phyloP scores from a whole-genome alignment of 2,797 vertebrate species.

The Xyrichtys novacula region DNA sequence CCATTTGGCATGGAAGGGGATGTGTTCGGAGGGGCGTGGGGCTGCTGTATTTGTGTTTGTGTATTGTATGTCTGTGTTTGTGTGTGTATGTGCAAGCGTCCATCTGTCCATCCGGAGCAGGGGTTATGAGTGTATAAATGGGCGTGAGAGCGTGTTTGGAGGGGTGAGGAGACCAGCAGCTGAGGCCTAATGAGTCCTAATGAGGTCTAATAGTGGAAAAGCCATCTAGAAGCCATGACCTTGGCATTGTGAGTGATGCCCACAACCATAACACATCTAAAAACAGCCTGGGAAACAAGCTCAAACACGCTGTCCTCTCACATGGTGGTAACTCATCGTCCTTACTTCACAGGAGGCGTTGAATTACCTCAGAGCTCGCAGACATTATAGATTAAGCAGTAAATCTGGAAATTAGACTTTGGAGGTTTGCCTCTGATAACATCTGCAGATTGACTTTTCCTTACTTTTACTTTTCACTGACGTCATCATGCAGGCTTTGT shows the following conservation, averaged over 20 bases:
- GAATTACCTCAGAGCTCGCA: slow-evolving; percentile 68
- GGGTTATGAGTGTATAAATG: slow-evolving; percentile 54
- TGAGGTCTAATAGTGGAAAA: slow-evolving; percentile 88
- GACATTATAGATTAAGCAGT: slow-evolving; percentile 66
- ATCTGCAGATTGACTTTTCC: no score
- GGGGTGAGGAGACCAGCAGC: slow-evolving; percentile 82
- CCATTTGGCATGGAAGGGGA: slow-evolving; percentile 73
- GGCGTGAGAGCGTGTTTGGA: slow-evolving; percentile 66
- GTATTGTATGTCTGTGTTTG: slow-evolving; percentile 49
- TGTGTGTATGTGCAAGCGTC: slow-evolving; percentile 51
- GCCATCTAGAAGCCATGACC: slow-evolving; percentile 82
- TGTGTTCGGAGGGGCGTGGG: slow-evolving; percentile 35
- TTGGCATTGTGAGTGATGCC: slow-evolving; percentile 82
- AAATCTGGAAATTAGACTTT: slow-evolving; percentile 51
- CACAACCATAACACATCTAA: slow-evolving; percentile 82
- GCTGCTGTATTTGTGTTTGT: slow-evolving; percentile 64
- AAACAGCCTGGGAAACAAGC: slow-evolving; percentile 83
- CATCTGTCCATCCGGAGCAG: slow-evolving; percentile 65
- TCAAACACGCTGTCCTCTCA: slow-evolving; percentile 57
- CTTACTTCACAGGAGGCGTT: slow-evolving; percentile 63
- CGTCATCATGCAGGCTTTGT: no score
- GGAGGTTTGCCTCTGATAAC: slow-evolving; percentile 37
- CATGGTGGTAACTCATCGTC: slow-evolving; percentile 63
- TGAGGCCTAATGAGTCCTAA: slow-evolving; percentile 87
- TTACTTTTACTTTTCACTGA: no score